Conservation (phyloP, 2,888 invertebrate species). For the Macrosiphum euphorbiae region DNA sequence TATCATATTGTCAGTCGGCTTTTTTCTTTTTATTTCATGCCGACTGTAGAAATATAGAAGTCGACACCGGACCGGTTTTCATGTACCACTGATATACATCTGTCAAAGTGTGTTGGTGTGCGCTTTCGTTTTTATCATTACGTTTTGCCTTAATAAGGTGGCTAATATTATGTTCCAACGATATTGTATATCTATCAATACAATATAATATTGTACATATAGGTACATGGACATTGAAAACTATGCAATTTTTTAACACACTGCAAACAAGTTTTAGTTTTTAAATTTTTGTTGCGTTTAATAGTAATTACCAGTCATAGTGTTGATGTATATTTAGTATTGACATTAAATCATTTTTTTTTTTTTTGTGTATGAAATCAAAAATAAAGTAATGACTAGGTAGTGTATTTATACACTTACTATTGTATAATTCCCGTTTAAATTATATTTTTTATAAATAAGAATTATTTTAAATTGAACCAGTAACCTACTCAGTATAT, state of each 20-base stretch:
- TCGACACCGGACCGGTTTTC: slow-evolving; percentile 41
- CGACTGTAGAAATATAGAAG: slow-evolving; percentile 25
- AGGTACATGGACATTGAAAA: neutral
- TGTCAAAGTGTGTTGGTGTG: slow-evolving; percentile 41
- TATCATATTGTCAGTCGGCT: neutral
- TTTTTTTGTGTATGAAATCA: neutral
- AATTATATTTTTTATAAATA: neutral
- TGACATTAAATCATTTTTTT: neutral
- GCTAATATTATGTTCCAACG: neutral
- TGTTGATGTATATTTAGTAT: neutral
- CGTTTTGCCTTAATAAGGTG: slow-evolving; percentile 21
- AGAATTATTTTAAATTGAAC: neutral
- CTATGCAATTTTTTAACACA: neutral
- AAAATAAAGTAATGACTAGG: neutral
- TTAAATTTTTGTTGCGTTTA: neutral
- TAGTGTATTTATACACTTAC: neutral
- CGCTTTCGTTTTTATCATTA: slow-evolving; percentile 59
- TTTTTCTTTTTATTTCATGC: slow-evolving; percentile 34
- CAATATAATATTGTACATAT: neutral
- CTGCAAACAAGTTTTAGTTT: neutral
- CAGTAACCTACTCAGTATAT: neutral
- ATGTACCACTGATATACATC: slow-evolving; percentile 48
- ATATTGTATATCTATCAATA: neutral
- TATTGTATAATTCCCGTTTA: neutral
- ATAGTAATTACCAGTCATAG: neutral